Evolutionary conservation across 2,113 vertebrate genomes (phyloP).

Genomic region (Semnopithecus entellus): DNA sequence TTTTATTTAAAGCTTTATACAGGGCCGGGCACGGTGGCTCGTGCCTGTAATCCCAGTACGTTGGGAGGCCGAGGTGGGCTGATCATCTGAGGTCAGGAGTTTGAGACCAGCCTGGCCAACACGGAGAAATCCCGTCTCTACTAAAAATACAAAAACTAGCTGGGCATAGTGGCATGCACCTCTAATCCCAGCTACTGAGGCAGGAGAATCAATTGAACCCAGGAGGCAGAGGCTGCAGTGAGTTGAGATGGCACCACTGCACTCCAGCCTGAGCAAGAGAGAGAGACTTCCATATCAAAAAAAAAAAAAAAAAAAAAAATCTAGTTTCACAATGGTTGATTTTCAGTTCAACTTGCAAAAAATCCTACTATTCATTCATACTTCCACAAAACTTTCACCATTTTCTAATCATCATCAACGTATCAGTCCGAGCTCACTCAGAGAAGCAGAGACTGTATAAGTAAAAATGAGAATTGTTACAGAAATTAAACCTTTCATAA

Average conservation of each 20-base stretch:
- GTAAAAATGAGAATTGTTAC: too few species aligned
- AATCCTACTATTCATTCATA: neutral
- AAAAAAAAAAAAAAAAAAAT: neutral
- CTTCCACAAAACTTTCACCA: neutral
- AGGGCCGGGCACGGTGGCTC: fast-evolving
- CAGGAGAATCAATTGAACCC: neutral
- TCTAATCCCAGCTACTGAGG: neutral
- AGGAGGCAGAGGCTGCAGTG: neutral
- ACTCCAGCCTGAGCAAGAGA: neutral
- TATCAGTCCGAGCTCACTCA: neutral
- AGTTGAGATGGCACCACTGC: neutral
- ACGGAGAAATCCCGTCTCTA: neutral
- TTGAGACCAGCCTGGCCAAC: neutral
- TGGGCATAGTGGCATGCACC: neutral
- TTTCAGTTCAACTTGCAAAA: neutral
- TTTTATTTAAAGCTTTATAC: neutral
- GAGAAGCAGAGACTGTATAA: neutral
- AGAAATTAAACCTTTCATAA: neutral
- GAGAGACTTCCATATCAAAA: neutral
- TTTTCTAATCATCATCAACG: neutral
- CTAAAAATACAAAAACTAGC: neutral
- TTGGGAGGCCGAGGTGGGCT: neutral
- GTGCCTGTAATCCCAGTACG: fast-evolving
- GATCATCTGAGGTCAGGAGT: neutral
- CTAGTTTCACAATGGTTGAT: neutral